These are phyloP conservation scores for Sebastes wilsoni DNA, from an alignment of 2,797 vertebrate genomes.

Conservation along the genomic window DNA sequence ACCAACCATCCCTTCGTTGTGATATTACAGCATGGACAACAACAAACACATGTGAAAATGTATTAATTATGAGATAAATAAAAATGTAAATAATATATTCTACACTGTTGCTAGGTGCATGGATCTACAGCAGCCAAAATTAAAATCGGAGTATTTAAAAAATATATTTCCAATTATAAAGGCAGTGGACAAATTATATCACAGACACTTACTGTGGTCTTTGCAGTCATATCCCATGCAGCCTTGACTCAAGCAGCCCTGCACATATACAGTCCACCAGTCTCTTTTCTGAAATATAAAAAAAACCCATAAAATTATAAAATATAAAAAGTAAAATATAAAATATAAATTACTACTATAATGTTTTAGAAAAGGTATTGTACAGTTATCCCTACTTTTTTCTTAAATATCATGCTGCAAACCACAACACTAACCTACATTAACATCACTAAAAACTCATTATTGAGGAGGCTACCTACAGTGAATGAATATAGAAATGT, in stretches of 20 bases:
- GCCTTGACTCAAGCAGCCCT: background rate
- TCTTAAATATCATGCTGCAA: background rate
- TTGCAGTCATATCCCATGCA: background rate
- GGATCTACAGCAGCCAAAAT: background rate
- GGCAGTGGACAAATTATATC: background rate
- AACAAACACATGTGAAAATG: background rate
- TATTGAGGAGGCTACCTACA: background rate
- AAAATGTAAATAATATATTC: constrained; percentile 7
- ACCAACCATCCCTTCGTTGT: background rate
- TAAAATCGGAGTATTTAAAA: background rate
- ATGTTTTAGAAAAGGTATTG: background rate
- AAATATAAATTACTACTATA: background rate
- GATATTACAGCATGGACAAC: background rate
- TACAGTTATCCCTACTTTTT: background rate
- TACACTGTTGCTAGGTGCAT: background rate
- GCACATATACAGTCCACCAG: background rate
- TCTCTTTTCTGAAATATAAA: background rate
- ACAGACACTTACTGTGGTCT: background rate
- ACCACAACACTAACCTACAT: background rate
- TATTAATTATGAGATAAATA: constrained; percentile 2
- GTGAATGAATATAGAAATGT: background rate
- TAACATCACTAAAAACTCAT: background rate
- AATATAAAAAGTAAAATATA: background rate
- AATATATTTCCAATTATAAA: background rate
- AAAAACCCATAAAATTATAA: background rate